phyloP scores from a whole-genome alignment of 2,888 invertebrate species.

The Hirtodrosophila duncani region DNA sequence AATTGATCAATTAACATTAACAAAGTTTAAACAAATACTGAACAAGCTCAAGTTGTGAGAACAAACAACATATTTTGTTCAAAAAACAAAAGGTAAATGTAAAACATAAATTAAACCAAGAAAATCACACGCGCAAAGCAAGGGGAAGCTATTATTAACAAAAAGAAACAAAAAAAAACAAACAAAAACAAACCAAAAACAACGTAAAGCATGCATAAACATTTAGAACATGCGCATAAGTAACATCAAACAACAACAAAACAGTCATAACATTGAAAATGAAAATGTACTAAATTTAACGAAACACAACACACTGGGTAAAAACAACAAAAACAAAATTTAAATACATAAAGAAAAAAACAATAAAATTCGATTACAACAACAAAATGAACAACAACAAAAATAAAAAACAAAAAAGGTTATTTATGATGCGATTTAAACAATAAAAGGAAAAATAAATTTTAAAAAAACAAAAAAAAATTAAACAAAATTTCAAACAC shows the following conservation, averaged over 20 bases:
- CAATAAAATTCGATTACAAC: constrained; percentile 50
- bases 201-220: constrained; percentile 2
- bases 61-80: constrained; percentile 29
- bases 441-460: constrained; percentile 64
- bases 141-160: constrained; percentile 53
- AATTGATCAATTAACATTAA: constrained; percentile 68
- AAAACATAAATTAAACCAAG: constrained; percentile 29
- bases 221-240: constrained; percentile 2
- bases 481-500: constrained; percentile 45
- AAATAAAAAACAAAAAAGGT: constrained; percentile 47
- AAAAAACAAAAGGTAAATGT: constrained; percentile 11
- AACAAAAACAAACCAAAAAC: constrained; percentile 15
- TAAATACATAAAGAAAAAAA: constrained; percentile 26
- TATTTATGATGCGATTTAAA: constrained; percentile 67
- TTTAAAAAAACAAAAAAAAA: constrained; percentile 45
- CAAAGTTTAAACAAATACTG: constrained; percentile 43
- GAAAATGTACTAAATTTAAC: constrained; percentile 41
- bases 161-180: constrained; percentile 37
- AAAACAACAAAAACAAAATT: constrained; percentile 21
- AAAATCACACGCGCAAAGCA: constrained; percentile 5
- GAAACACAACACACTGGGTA: no score
- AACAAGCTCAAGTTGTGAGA: constrained; percentile 42
- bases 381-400: no score
- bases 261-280: constrained; percentile 34
- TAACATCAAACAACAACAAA: constrained; percentile 16